Percentiles rank a stretch among this genome's conserved stretches.
Conservation (phyloP, 2,888 invertebrate species). For the Tricholauxania praeusta region DNA sequence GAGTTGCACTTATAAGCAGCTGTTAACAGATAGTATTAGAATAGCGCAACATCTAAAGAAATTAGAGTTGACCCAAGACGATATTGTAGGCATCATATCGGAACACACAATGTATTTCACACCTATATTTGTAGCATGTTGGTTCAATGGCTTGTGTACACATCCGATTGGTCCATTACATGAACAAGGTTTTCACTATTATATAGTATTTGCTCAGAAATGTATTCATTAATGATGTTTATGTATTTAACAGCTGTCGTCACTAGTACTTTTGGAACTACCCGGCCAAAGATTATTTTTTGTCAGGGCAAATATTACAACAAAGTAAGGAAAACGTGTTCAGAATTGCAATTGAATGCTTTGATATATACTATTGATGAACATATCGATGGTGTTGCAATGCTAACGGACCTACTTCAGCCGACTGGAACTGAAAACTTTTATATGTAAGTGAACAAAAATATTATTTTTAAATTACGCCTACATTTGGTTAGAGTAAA, state of each 20-base stretch:
- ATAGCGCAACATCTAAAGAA: constrained; percentile 51
- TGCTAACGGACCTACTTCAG: background rate
- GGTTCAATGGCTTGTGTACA: constrained; percentile 34
- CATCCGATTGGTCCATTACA: constrained; percentile 52
- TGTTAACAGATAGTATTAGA: constrained; percentile 49
- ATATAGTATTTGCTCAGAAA: background rate
- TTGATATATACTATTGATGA: constrained; percentile 1
- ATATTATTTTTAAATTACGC: too few relatives aligned
- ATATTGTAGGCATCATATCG: constrained; percentile 54
- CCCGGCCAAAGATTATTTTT: constrained; percentile 24
- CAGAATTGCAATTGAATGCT: background rate
- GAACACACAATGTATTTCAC: constrained; percentile 50
- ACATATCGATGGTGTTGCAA: constrained; percentile 3
- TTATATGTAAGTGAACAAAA: constrained; percentile 9
- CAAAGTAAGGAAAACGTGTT: background rate
- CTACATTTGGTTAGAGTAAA: too few relatives aligned
- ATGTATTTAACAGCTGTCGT: constrained; percentile 35
- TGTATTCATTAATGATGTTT: too few relatives aligned
- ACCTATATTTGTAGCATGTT: constrained; percentile 42
- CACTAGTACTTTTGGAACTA: constrained; percentile 14
- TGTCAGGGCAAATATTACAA: constrained; percentile 22
- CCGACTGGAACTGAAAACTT: background rate
- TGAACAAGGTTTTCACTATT: constrained; percentile 47
- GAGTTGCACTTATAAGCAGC: constrained; percentile 47
- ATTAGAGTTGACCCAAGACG: constrained; percentile 47